Percentiles rank a stretch among this genome's conserved stretches.
Conservation (phyloP, 2,888 invertebrate species). For the Yponomeuta plumbellus region DNA sequence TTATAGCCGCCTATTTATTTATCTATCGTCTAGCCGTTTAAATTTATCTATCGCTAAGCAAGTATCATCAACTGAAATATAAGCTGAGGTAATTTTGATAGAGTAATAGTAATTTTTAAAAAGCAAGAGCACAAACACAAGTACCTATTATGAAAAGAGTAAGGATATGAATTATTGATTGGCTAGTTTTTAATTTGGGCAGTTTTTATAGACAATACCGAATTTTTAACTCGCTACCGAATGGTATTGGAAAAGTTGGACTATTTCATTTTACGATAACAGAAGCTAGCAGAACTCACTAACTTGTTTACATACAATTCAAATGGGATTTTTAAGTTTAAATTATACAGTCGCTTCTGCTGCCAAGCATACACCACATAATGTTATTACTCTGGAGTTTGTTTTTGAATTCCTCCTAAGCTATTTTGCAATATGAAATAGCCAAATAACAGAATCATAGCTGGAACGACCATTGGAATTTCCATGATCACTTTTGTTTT, state of each 20-base stretch:
- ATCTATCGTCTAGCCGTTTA: no score
- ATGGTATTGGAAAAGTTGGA: slow-evolving; percentile 62
- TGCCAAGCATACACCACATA: slow-evolving; percentile 48
- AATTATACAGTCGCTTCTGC: slow-evolving; percentile 56
- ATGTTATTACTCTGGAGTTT: background rate
- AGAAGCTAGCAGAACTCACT: slow-evolving; percentile 51
- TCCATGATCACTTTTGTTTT: background rate
- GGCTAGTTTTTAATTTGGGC: slow-evolving; percentile 28
- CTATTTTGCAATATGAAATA: background rate
- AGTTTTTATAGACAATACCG: slow-evolving; percentile 35
- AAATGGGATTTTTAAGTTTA: slow-evolving; percentile 60
- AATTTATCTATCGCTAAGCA: no score
- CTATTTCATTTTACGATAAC: slow-evolving; percentile 66
- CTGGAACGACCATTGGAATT: background rate
- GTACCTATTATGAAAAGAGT: background rate
- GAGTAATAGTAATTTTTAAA: no score
- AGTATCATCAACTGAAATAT: no score
- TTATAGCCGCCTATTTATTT: no score
- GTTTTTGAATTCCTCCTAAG: slow-evolving; percentile 5
- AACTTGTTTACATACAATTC: slow-evolving; percentile 69
- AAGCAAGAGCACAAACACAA: background rate
- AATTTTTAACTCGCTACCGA: slow-evolving; percentile 36
- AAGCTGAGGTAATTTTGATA: no score
- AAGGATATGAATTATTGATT: background rate
- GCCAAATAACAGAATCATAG: background rate